Evolutionary conservation across 2,888 invertebrate species (phyloP).

Genomic region (Netelia inedita): DNA sequence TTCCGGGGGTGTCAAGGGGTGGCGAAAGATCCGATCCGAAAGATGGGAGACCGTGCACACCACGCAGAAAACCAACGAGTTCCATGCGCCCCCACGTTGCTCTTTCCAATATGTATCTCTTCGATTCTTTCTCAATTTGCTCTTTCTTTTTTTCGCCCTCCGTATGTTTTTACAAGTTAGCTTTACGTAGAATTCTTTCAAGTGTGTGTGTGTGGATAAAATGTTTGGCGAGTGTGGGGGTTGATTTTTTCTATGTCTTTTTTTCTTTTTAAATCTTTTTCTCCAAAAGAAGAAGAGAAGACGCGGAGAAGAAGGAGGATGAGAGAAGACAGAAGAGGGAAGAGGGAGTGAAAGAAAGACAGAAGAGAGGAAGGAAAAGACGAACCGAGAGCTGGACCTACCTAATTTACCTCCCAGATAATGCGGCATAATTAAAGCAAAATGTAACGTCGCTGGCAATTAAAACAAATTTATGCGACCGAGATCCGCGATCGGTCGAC

Average conservation of each 20-base stretch:
- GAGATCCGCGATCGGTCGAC: constrained; percentile 84
- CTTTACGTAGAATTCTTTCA: constrained; percentile 35
- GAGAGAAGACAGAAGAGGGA: constrained; percentile 48
- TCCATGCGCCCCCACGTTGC: constrained; percentile 45
- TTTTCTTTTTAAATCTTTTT: constrained; percentile 37
- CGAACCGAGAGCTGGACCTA: constrained; percentile 83
- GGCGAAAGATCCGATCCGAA: constrained; percentile 82
- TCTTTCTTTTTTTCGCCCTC: constrained; percentile 10
- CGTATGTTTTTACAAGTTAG: constrained; percentile 37
- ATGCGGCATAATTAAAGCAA: constrained; percentile 86
- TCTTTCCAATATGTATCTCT: constrained; percentile 32
- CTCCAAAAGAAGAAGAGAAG: constrained; percentile 66
- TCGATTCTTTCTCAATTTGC: constrained; percentile 24
- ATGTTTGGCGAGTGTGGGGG: not conserved
- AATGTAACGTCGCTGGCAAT: constrained; percentile 86
- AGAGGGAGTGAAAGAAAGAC: constrained; percentile 59
- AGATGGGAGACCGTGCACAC: constrained; percentile 71
- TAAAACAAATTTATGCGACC: constrained; percentile 86
- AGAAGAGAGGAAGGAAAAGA: constrained; percentile 73
- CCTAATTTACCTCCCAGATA: constrained; percentile 86
- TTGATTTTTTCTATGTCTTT: not conserved
- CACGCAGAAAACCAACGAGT: constrained; percentile 42
- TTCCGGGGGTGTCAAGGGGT: constrained; percentile 72
- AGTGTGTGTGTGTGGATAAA: constrained; percentile 22
- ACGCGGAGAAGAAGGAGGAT: constrained; percentile 59